Conservation (phyloP, 35 echinoderm and acorn worm species). For the Apostichopus parvimensis region DNA sequence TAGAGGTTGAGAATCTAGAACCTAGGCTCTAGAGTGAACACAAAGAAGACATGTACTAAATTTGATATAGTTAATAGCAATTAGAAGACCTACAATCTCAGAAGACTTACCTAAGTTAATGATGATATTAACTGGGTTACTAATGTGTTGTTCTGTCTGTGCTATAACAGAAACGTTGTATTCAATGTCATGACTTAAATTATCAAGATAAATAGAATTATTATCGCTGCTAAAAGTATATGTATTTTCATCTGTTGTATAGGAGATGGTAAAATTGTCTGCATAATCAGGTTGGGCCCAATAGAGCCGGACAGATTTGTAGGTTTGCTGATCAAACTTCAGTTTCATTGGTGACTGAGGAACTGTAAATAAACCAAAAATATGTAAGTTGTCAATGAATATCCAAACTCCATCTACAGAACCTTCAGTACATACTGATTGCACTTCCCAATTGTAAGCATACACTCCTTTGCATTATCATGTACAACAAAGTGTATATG, state of each 20-base stretch:
- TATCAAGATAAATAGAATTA: background rate
- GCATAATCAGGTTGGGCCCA: background rate
- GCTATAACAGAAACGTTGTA: constrained; percentile 27
- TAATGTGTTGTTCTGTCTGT: background rate
- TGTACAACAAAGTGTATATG: too few relatives aligned
- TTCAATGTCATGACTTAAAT: background rate
- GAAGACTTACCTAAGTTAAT: background rate
- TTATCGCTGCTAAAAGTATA: background rate
- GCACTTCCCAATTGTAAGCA: background rate
- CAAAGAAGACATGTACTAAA: too few relatives aligned
- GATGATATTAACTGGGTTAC: background rate
- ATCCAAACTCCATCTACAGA: background rate
- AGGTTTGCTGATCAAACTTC: background rate
- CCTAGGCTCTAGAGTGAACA: too few relatives aligned
- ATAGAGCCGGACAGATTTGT: background rate
- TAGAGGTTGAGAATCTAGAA: too few relatives aligned
- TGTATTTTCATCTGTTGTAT: background rate
- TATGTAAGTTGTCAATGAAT: background rate
- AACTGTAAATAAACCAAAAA: background rate
- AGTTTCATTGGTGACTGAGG: background rate
- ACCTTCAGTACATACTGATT: background rate
- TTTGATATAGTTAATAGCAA: too few relatives aligned
- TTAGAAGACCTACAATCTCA: too few relatives aligned
- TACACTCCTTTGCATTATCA: too few relatives aligned
- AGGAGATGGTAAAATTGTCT: background rate